Evolutionary conservation across 2,113 vertebrate genomes (phyloP).

Genomic region (Coptodon bakossiorum): DNA sequence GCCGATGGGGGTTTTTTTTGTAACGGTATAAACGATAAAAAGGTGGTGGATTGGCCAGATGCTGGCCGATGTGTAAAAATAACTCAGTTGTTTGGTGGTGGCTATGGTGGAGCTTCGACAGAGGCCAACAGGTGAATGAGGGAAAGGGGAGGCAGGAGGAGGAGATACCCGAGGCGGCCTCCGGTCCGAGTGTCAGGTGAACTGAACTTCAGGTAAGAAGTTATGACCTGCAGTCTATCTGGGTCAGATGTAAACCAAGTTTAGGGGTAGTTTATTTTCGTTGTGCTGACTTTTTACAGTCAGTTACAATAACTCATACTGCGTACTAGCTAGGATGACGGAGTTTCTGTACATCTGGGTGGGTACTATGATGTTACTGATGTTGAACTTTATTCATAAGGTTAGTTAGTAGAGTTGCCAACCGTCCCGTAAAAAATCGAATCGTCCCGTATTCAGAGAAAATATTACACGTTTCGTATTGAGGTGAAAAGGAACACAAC

Average conservation of each 20-base stretch:
- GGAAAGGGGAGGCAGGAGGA: not conserved
- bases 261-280: no score
- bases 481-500: not conserved
- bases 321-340: no score
- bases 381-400: not conserved
- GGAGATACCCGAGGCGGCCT: accelerated
- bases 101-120: not conserved
- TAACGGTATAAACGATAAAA: not conserved
- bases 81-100: not conserved
- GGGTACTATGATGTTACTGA: not conserved
- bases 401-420: not conserved
- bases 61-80: accelerated
- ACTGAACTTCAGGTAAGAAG: no score
- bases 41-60: not conserved
- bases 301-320: no score
- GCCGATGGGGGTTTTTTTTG: accelerated
- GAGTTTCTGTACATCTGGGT: no score
- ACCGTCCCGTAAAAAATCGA: not conserved
- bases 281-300: no score
- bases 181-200: no score
- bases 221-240: no score
- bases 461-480: accelerated
- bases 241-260: no score
- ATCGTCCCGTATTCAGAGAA: not conserved
- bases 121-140: not conserved